Conservation (phyloP, 1,140 invertebrate genomes). For the Saccostrea echinata region DNA sequence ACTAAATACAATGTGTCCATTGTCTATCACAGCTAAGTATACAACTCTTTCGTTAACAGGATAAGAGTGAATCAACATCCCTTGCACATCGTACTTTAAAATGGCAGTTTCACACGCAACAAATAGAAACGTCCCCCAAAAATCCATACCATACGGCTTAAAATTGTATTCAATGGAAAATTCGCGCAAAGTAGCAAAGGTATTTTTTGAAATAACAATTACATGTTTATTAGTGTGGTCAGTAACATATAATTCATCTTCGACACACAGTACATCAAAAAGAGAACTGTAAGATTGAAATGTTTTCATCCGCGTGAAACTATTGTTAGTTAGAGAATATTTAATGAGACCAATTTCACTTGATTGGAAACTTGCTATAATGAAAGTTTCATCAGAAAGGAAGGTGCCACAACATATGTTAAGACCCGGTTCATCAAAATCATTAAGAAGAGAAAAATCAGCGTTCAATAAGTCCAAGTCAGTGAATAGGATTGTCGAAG, state of each 20-base stretch:
- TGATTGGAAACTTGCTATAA: background rate
- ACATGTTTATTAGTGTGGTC: background rate
- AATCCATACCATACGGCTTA: background rate
- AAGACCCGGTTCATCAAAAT: background rate
- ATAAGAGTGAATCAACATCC: background rate
- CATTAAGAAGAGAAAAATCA: background rate
- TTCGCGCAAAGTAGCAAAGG: background rate
- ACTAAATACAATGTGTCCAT: background rate
- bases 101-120: background rate
- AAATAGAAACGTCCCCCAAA: background rate
- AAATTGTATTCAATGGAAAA: background rate
- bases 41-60: background rate
- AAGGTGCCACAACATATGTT: background rate
- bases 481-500: background rate
- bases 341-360: background rate
- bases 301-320: too few relatives aligned
- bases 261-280: background rate
- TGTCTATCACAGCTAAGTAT: background rate
- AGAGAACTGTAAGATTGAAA: too few relatives aligned
- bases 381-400: background rate
- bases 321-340: too few relatives aligned
- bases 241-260: background rate
- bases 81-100: background rate
- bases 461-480: background rate
- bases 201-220: background rate